Conservation (phyloP, 2,113 vertebrate species). For the Erpornis zantholeuca region DNA sequence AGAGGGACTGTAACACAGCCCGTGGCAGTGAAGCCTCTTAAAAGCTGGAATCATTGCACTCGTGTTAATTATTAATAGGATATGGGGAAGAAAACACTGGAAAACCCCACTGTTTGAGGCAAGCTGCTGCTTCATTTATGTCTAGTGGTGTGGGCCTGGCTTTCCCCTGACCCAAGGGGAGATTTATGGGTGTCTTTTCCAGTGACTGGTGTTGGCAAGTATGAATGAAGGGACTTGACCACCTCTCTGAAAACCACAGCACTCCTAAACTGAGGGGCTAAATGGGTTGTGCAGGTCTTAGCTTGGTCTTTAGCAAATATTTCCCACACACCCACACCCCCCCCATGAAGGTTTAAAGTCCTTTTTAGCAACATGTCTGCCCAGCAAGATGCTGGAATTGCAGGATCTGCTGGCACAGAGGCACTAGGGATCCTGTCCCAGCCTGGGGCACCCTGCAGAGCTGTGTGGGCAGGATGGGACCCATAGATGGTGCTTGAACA, state of each 20-base stretch:
- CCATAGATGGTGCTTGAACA: neutral
- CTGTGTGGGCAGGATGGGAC: neutral
- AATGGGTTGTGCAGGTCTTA: neutral
- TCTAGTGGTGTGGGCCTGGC: neutral
- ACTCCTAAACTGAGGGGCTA: neutral
- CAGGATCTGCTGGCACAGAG: neutral
- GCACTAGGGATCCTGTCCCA: neutral
- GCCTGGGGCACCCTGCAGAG: accelerated
- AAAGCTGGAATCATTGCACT: conserved; percentile 52
- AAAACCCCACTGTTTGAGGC: conserved; percentile 60
- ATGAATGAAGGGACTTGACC: neutral
- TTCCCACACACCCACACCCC: no score
- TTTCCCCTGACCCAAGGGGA: neutral
- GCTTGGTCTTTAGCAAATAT: neutral
- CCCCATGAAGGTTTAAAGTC: neutral
- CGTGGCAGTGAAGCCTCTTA: conserved; percentile 44
- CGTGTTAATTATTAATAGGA: conserved; percentile 73
- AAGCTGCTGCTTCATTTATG: neutral
- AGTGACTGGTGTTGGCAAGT: neutral
- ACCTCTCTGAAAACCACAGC: neutral
- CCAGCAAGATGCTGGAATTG: neutral
- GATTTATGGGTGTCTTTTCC: neutral
- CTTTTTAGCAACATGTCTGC: neutral
- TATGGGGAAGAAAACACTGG: conserved; percentile 55
- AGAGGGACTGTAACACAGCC: neutral